Conservation (phyloP, 1,140 invertebrate species). For the Pseudomyrmex flavicornis region DNA sequence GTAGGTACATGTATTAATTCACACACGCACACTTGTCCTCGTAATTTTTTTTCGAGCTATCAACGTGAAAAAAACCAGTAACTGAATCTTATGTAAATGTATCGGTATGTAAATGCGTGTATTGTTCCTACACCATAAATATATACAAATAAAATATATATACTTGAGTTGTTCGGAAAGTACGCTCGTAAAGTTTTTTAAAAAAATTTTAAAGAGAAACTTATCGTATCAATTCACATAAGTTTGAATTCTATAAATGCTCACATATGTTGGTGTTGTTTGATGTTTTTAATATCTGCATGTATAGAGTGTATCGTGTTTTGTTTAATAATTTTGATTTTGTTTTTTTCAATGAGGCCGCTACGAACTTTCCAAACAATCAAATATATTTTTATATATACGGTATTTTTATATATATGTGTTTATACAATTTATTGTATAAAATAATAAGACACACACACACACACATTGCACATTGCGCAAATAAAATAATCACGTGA, state of each 20-base stretch:
- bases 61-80: not conserved
- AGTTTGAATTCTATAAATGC: not conserved
- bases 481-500: conserved; percentile 2
- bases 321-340: no score
- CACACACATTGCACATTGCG: not conserved
- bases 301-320: no score
- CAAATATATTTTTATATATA: not conserved
- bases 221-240: not conserved
- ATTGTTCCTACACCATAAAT: no score
- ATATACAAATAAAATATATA: no score
- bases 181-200: no score
- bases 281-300: no score
- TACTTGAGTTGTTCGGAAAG: no score
- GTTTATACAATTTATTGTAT: conserved; percentile 1
- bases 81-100: not conserved
- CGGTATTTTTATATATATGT: conserved; percentile 5
- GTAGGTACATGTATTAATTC: not conserved
- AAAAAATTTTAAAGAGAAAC: no score
- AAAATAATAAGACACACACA: conserved; percentile 5
- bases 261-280: no score
- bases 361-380: not conserved
- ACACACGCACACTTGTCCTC: not conserved
- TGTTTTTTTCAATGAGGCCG: no score
- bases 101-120: not conserved
- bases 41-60: not conserved